Percentiles rank a stretch among this genome's conserved stretches.
phyloP scores from a whole-genome alignment of 2,113 vertebrate species.

The Tychaedon coryphoeus region DNA sequence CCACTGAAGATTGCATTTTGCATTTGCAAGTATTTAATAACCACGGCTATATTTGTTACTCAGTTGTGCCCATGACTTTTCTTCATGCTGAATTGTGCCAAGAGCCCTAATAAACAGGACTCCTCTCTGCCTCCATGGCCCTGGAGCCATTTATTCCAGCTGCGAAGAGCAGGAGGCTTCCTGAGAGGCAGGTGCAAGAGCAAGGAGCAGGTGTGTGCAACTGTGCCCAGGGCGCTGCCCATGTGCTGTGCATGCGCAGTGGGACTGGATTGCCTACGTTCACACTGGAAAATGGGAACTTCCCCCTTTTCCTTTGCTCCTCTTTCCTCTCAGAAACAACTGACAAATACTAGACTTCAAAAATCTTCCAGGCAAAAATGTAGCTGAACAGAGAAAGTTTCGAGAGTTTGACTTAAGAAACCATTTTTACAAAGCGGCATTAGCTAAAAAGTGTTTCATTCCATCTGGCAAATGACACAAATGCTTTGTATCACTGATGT shows the following conservation, averaged over 20 bases:
- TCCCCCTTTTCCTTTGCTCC: not conserved
- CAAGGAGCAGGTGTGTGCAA: not conserved
- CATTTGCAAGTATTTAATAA: not conserved
- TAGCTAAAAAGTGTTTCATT: not conserved
- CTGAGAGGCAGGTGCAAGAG: not conserved
- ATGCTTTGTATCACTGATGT: not conserved
- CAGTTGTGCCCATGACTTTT: not conserved
- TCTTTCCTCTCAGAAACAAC: not conserved
- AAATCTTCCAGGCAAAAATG: not conserved
- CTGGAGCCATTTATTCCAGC: not conserved
- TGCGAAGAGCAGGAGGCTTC: not conserved
- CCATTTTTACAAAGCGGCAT: not conserved
- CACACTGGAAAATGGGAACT: not conserved
- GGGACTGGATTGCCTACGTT: rapidly evolving
- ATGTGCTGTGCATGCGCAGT: rapidly evolving
- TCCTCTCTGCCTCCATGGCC: not conserved
- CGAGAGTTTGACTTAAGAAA: not conserved
- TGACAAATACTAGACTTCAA: not conserved
- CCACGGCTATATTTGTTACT: not conserved
- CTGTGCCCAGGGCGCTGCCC: not conserved
- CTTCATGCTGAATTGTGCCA: not conserved
- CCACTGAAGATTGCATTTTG: not conserved
- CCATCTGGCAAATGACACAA: not conserved
- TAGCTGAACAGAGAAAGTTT: not conserved
- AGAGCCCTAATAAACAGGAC: not conserved